Evolutionary conservation across 1,140 invertebrate genomes (phyloP).

Genomic region (Paraescarpia echinospica): DNA sequence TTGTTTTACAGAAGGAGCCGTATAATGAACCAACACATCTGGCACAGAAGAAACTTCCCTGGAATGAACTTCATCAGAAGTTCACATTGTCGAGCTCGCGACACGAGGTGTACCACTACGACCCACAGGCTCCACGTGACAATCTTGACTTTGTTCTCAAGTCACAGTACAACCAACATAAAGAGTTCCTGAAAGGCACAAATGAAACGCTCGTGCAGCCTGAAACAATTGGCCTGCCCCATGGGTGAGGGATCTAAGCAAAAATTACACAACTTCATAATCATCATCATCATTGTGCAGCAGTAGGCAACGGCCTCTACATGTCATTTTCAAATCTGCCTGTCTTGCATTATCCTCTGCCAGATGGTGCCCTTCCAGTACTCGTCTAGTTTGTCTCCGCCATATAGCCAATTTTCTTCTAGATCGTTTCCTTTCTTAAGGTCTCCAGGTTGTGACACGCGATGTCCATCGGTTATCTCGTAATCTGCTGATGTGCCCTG

Average conservation of each 20-base stretch:
- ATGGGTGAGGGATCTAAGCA: constrained; percentile 42
- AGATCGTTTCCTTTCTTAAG: too few species aligned
- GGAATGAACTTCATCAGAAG: constrained; percentile 50
- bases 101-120: constrained; percentile 49
- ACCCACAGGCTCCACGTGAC: constrained; percentile 54
- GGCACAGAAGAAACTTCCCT: constrained; percentile 39
- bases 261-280: constrained; percentile 11
- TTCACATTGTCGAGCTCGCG: constrained; percentile 50
- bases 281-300: too few species aligned
- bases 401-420: too few species aligned
- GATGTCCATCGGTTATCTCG: too few species aligned
- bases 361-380: too few species aligned
- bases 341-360: too few species aligned
- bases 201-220: constrained; percentile 52
- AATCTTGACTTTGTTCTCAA: constrained; percentile 57
- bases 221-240: constrained; percentile 50
- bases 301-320: neutral
- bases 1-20: neutral
- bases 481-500: too few species aligned
- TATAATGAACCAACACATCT: constrained; percentile 21
- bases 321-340: neutral
- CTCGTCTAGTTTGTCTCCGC: too few species aligned
- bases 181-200: constrained; percentile 48
- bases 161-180: constrained; percentile 56
- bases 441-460: too few species aligned